Conservation (phyloP, 2,113 vertebrate species). For the Colossoma macropomum region DNA sequence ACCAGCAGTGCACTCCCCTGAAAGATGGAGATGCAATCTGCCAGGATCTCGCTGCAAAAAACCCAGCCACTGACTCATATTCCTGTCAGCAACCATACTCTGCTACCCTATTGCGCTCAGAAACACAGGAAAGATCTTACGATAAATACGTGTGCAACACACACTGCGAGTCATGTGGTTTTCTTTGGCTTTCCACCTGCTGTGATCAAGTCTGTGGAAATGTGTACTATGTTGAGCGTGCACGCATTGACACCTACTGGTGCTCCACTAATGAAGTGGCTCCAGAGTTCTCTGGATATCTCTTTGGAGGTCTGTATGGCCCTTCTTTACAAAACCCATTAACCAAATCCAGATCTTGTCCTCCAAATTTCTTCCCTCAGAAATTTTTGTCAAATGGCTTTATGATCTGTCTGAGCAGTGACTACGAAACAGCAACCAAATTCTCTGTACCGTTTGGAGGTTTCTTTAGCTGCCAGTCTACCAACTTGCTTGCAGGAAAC, state of each 20-base stretch:
- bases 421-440: constrained; percentile 76
- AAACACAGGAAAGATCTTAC: constrained; percentile 80
- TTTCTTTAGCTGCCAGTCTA: constrained; percentile 88
- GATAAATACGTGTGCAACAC: constrained; percentile 77
- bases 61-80: constrained; percentile 79
- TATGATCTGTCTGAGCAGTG: constrained; percentile 82
- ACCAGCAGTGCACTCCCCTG: constrained; percentile 76
- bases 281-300: constrained; percentile 74
- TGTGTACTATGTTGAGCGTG: constrained; percentile 74
- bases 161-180: constrained; percentile 53
- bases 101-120: constrained; percentile 73
- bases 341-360: constrained; percentile 84
- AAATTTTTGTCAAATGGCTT: constrained; percentile 80
- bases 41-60: constrained; percentile 78
- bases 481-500: constrained; percentile 75
- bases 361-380: constrained; percentile 69
- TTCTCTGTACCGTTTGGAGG: constrained; percentile 85
- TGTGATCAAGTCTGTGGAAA: constrained; percentile 77
- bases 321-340: constrained; percentile 76
- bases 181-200: constrained; percentile 61
- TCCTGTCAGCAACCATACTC: constrained; percentile 78
- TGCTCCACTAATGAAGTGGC: constrained; percentile 62
- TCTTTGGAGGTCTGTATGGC: constrained; percentile 89
- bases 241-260: constrained; percentile 82
- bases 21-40: constrained; percentile 71